phyloP scores from a whole-genome alignment of 2,888 invertebrate genomes.

The Coenonympha arcania region DNA sequence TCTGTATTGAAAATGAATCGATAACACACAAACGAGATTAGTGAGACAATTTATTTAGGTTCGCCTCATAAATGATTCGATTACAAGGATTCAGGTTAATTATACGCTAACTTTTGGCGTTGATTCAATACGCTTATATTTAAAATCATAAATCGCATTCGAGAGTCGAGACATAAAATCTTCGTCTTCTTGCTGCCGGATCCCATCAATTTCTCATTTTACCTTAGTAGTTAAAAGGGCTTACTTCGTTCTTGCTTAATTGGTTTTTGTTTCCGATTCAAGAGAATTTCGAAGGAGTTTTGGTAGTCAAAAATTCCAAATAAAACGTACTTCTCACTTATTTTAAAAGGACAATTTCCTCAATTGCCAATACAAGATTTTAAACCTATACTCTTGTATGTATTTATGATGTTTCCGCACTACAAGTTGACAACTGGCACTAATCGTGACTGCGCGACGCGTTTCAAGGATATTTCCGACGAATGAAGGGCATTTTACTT shows the following conservation, averaged over 20 bases:
- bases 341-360: too few species aligned
- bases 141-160: background rate
- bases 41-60: background rate
- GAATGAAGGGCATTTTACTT: conserved; percentile 12
- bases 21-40: conserved; percentile 7
- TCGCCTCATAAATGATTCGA: conserved; percentile 1
- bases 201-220: too few species aligned
- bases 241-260: too few species aligned
- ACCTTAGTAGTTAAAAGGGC: too few species aligned
- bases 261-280: too few species aligned
- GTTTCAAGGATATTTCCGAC: conserved; percentile 16
- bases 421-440: background rate
- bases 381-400: too few species aligned
- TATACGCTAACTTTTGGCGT: background rate
- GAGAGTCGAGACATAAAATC: too few species aligned
- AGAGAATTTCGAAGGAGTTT: too few species aligned
- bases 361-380: too few species aligned
- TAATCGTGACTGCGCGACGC: conserved; percentile 10
- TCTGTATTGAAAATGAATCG: background rate
- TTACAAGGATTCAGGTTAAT: conserved; percentile 5
- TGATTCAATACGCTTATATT: background rate
- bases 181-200: too few species aligned
- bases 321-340: too few species aligned
- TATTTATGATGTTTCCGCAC: conserved; percentile 8
- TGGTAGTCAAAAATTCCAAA: too few species aligned